phyloP scores from a whole-genome alignment of 2,797 vertebrate genomes.

The Danio choprae region DNA sequence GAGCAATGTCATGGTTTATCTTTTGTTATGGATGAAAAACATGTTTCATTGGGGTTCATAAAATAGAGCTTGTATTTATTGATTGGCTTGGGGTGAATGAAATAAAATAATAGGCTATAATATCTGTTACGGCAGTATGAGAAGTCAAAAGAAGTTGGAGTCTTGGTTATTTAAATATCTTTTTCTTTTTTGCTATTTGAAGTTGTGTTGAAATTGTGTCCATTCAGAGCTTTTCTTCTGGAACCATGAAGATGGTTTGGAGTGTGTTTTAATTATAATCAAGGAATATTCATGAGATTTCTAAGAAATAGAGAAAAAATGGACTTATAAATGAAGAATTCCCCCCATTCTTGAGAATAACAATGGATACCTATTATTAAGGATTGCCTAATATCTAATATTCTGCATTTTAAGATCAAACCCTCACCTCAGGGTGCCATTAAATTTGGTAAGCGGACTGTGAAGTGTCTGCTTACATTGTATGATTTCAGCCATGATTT shows the following conservation, averaged over 20 bases:
- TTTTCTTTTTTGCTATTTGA: not conserved
- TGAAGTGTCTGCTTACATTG: too few species aligned
- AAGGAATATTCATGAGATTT: not conserved
- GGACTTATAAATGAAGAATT: too few species aligned
- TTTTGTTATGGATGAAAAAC: slow-evolving; percentile 4
- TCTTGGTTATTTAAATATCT: not conserved
- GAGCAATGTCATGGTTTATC: slow-evolving; percentile 14
- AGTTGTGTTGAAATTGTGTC: not conserved
- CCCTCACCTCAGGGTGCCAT: too few species aligned
- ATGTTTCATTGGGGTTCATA: slow-evolving; percentile 18
- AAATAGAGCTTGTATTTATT: not conserved
- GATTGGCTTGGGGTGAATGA: slow-evolving; percentile 12
- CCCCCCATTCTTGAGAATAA: too few species aligned
- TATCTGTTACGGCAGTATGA: not conserved
- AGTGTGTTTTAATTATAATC: not conserved
- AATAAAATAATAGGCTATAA: slow-evolving; percentile 5
- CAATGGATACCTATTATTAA: too few species aligned
- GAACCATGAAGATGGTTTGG: slow-evolving; percentile 2
- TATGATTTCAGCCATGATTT: too few species aligned
- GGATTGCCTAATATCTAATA: too few species aligned
- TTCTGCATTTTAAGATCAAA: too few species aligned
- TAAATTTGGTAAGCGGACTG: too few species aligned
- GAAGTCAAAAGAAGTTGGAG: not conserved
- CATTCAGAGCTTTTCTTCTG: not conserved
- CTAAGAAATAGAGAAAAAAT: not conserved